These are phyloP conservation scores for Perizoma affinitatum DNA, from an alignment of 2,888 invertebrate species.

Conservation along the genomic window DNA sequence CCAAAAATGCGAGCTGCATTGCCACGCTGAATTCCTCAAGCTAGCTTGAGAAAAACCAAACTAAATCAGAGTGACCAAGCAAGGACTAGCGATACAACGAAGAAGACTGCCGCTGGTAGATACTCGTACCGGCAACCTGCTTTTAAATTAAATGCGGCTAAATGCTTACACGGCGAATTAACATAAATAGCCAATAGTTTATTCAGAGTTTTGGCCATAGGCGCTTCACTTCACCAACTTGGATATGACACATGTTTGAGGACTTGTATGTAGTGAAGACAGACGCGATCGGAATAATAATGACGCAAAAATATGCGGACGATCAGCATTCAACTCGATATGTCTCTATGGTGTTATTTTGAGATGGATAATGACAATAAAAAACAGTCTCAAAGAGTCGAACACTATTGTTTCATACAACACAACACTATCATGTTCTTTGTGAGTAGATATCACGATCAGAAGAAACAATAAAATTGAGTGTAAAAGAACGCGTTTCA, in stretches of 20 bases:
- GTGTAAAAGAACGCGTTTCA: background rate
- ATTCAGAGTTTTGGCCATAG: constrained; percentile 62
- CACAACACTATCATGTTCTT: too few species aligned
- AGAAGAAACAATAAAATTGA: background rate
- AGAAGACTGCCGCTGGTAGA: background rate
- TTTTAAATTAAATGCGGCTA: constrained; percentile 34
- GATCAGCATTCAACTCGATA: constrained; percentile 42
- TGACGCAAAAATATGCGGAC: constrained; percentile 50
- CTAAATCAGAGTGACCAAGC: background rate
- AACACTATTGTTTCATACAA: constrained; percentile 3
- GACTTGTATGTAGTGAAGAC: constrained; percentile 53
- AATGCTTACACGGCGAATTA: constrained; percentile 62
- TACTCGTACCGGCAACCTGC: background rate
- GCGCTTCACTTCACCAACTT: constrained; percentile 60
- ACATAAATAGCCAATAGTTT: constrained; percentile 70
- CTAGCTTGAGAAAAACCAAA: background rate
- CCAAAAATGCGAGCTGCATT: too few species aligned
- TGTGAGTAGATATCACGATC: background rate
- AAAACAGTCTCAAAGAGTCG: constrained; percentile 12
- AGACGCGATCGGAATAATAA: constrained; percentile 57
- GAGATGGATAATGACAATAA: constrained; percentile 27
- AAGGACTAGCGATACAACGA: too few species aligned
- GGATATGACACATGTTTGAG: constrained; percentile 77
- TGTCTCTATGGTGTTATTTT: constrained; percentile 35
- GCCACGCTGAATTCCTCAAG: too few species aligned